phyloP scores from a whole-genome alignment of 2,113 vertebrate species.

The Piliocolobus tephrosceles region DNA sequence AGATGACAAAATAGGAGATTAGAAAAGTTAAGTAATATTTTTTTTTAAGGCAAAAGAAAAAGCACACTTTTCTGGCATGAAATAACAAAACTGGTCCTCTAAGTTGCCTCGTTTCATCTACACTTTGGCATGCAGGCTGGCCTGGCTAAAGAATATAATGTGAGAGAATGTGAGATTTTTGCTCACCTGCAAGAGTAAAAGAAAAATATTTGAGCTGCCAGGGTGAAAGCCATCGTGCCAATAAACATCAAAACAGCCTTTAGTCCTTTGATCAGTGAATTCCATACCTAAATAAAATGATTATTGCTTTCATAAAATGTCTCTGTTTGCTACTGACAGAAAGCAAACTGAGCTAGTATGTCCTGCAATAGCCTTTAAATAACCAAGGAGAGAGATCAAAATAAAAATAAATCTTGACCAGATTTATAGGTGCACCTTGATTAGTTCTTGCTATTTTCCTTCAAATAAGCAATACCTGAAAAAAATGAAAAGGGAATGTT shows the following conservation, averaged over 20 bases:
- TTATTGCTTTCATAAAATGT: slow-evolving; percentile 36
- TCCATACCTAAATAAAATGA: slow-evolving; percentile 46
- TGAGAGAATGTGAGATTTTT: not conserved
- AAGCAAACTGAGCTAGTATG: not conserved
- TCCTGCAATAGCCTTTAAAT: slow-evolving; percentile 13
- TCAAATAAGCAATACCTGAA: slow-evolving; percentile 58
- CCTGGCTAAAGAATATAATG: not conserved
- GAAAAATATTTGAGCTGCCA: not conserved
- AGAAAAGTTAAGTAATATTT: not conserved
- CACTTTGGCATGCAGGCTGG: rapidly evolving
- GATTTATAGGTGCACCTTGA: slow-evolving; percentile 63
- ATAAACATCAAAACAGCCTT: not conserved
- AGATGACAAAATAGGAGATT: not conserved
- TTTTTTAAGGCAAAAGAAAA: not conserved
- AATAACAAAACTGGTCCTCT: not conserved
- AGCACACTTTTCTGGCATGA: not conserved
- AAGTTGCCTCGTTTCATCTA: too few relatives aligned
- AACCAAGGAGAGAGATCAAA: slow-evolving; percentile 48
- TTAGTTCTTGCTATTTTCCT: slow-evolving; percentile 2
- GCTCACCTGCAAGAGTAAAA: not conserved
- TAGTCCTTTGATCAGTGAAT: not conserved
- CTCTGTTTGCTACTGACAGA: slow-evolving; percentile 3
- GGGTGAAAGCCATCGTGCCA: not conserved
- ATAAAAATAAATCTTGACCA: slow-evolving; percentile 59
- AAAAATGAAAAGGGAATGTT: slow-evolving; percentile 65